phyloP scores from a whole-genome alignment of 2,797 vertebrate species.

The Etheostoma perlongum region DNA sequence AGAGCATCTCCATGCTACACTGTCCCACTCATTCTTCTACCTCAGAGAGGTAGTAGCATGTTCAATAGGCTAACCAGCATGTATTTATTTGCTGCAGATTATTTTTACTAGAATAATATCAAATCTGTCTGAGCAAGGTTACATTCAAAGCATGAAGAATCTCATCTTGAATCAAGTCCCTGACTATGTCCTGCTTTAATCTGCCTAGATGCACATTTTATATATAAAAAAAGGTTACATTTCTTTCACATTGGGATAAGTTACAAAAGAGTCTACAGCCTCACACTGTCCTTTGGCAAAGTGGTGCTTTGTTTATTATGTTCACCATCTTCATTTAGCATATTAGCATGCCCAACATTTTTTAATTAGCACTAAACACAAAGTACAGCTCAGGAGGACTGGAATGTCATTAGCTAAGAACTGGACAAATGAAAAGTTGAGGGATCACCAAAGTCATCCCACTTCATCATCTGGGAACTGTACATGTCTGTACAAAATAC shows the following conservation, averaged over 20 bases:
- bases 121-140: background rate
- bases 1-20: background rate
- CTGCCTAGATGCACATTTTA: background rate
- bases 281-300: no score
- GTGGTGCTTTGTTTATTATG: background rate
- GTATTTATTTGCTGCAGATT: no score
- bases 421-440: background rate
- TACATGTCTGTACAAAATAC: background rate
- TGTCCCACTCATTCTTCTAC: background rate
- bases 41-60: background rate
- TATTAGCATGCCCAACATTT: background rate
- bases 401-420: background rate
- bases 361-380: background rate
- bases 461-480: background rate
- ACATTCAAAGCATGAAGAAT: no score
- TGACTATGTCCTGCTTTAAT: background rate
- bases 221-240: background rate
- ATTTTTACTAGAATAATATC: background rate
- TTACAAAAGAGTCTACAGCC: background rate
- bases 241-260: background rate
- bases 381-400: background rate
- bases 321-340: background rate
- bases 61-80: background rate
- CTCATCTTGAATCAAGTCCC: no score
- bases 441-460: background rate